A percentile compares a stretch with the other conserved stretches of the same genome.
These are phyloP conservation scores for Ooceraea biroi DNA, from an alignment of 1,140 invertebrate genomes.

Conservation along the genomic window DNA sequence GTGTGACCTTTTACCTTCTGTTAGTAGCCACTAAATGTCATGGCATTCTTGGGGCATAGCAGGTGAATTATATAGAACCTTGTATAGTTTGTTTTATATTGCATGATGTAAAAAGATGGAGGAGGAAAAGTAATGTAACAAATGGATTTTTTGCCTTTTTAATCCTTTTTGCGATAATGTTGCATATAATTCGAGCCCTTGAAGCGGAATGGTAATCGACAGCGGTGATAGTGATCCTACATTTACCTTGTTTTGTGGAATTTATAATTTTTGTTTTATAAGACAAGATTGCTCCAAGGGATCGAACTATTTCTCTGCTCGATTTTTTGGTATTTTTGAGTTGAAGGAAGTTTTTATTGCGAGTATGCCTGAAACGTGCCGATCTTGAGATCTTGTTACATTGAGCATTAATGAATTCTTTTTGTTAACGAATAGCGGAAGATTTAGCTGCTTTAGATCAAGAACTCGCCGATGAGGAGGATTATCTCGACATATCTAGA, in stretches of 20 bases:
- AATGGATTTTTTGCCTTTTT: constrained; percentile 38
- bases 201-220: not conserved
- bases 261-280: not conserved
- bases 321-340: not conserved
- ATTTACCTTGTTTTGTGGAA: not conserved
- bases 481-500: constrained; percentile 92
- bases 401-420: constrained; percentile 16
- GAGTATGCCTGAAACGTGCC: not conserved
- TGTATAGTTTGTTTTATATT: constrained; percentile 74
- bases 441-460: constrained; percentile 84
- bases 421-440: constrained; percentile 77
- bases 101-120: constrained; percentile 71
- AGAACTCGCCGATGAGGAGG: constrained; percentile 87
- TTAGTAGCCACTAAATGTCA: constrained; percentile 78
- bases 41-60: constrained; percentile 76
- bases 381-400: not conserved
- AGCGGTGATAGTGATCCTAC: not conserved
- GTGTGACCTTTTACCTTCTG: constrained; percentile 82
- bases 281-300: constrained; percentile 23
- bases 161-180: constrained; percentile 40
- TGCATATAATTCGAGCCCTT: not conserved
- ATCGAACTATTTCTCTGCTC: constrained; percentile 11
- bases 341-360: constrained; percentile 30
- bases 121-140: constrained; percentile 50
- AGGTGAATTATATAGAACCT: constrained; percentile 77